Base-by-base conservation (phyloP, 2,888 invertebrate genomes). In the Noctua comes region DNA sequence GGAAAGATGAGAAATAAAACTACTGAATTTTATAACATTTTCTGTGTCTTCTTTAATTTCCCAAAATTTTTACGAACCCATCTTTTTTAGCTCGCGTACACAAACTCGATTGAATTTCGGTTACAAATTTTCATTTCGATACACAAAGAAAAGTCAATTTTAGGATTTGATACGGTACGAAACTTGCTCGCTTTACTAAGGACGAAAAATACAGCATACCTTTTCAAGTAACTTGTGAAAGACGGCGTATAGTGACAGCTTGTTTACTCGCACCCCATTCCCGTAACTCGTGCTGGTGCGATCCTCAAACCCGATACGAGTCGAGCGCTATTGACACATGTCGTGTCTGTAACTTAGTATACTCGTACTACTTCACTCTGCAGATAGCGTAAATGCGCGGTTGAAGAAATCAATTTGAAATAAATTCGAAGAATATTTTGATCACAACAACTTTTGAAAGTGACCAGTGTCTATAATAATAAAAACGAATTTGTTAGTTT, bases 261-360 rank as follows among this genome's bases (percentile, higher is more conserved):
- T 88, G 86, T 86, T 86, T 86, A 80, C 84, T 72, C 66, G 64
- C 46, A 72, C 66, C 48, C 73, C 48, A 57, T 57, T 24, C 73
- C 40, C 72, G 43, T 71, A 72, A 65, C 77, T 77, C 40, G 62
- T 65, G 68, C 75, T 68, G 68, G 70, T 77, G 69, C 74, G 86
- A 88, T 86, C 54, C 66, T 74, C 72, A 80, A 71, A 77, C 73
- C 43, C 78, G 85, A 86, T 88, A 86, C 79, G 74, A 78, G 69
- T 68, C 31, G 74, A 72, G 31, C 62, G 13, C 77, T 86, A 86
- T 86, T 86, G 88, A 86, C 88, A 86, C 57, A 83, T 83, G 73
- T 88, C 82, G 73, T 68, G 43, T 85, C 85, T 87, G 54, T 68
- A 72, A 72, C 68, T 77, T 77, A 54, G 64, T 76, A 64, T n/a